Base-by-base conservation (phyloP, 2,113 vertebrate species). In the Heterotis niloticus region DNA sequence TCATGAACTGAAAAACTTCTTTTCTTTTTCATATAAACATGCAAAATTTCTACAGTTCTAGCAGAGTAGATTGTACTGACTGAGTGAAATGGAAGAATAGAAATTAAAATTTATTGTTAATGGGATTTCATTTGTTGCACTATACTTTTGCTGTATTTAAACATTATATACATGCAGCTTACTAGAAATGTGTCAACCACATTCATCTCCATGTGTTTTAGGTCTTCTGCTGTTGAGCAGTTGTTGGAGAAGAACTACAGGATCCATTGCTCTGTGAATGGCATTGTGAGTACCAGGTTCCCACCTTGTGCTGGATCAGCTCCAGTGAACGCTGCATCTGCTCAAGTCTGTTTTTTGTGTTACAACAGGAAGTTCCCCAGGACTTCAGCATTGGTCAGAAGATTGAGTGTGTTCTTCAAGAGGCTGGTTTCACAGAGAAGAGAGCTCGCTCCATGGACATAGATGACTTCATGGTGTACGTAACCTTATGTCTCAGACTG, bases 171-270 rank as follows among this genome's bases (percentile, higher is more conserved):
- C 34, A 44, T 7, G 34, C 11, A 73, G 52, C 5, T 56, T 73
- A 44, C 34, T 44, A 7, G 34, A 44, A 44, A 44, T 44, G 34
- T 44, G 16, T 65, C 12, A 66, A 67, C 1, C 10, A 16, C 0
- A 17, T 23, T 78, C 34, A 69, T 23, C 12, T 26, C 1, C 29
- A 17, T 51, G 20, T 0, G 29, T 73, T 76, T 78, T 77, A 99
- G 97, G 81, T 98, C 96, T 77, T 86, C 86, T 81, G 96, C 96
- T 54, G 96, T 98, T 24, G 94, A 97, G 79, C 95, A 96, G 85
- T 90, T 98, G 75, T 84, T 99, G 87, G 98, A 99, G 83, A 97
- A 96, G 87, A 99, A 98, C 88, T 98, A 99, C 84, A 92, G 92
- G 89, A 97, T 98, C 85, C 95, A 99, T 88, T 98, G 96, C 87